Percentiles rank a stretch among this genome's conserved stretches.
Evolutionary conservation across 2,888 invertebrate genomes (phyloP).

Genomic region (Drosophila ezoana): DNA sequence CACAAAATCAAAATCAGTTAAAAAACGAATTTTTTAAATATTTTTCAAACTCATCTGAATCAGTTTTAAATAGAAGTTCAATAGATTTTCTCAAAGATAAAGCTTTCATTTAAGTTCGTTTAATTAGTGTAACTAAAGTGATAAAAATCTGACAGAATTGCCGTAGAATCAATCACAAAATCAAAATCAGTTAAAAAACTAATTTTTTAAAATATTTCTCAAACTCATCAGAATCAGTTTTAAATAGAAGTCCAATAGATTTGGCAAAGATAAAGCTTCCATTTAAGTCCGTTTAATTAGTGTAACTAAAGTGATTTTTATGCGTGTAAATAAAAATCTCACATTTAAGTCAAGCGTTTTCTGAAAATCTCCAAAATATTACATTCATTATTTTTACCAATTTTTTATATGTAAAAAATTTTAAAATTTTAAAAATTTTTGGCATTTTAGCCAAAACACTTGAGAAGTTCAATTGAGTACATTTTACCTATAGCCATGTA

Average conservation of each 20-base stretch:
- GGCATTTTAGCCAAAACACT: constrained; percentile 36
- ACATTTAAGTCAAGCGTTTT: no score
- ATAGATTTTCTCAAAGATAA: neutral
- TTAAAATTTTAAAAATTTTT: constrained; percentile 12
- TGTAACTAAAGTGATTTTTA: neutral
- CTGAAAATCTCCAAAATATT: neutral
- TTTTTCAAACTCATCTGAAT: no score
- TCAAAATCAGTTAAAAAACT: constrained; percentile 33
- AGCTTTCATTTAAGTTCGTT: constrained; percentile 2
- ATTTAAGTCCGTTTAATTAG: constrained; percentile 16
- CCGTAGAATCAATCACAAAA: constrained; percentile 20
- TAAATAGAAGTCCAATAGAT: constrained; percentile 1
- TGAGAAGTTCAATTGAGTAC: constrained; percentile 46
- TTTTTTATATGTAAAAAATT: neutral
- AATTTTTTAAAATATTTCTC: neutral
- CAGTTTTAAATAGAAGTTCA: neutral
- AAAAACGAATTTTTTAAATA: no score
- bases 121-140: constrained; percentile 15
- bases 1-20: constrained; percentile 1
- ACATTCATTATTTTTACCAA: neutral
- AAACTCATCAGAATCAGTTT: constrained; percentile 12
- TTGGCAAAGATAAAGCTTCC: neutral
- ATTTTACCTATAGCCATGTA: constrained; percentile 6
- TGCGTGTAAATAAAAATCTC: no score
- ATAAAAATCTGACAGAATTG: neutral